phyloP scores from a whole-genome alignment of 2,113 vertebrate species.

The Gopherus flavomarginatus region DNA sequence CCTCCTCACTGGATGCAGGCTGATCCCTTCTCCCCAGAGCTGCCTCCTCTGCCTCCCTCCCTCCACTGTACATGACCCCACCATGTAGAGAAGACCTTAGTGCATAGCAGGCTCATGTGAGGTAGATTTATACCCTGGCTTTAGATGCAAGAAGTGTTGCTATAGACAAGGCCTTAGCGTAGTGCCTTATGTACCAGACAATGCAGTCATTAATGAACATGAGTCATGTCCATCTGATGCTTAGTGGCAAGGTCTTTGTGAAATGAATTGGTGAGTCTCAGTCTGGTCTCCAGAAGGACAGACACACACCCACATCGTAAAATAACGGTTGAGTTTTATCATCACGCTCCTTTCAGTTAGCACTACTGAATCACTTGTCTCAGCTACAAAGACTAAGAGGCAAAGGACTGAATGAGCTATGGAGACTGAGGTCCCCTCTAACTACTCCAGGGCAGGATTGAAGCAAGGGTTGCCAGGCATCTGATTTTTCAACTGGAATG shows the following conservation, averaged over 20 bases:
- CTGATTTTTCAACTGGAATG: no score
- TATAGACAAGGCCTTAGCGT: not conserved
- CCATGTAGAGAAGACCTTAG: not conserved
- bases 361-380: not conserved
- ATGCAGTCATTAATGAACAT: not conserved
- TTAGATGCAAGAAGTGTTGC: not conserved
- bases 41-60: no score
- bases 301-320: not conserved
- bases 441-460: not conserved
- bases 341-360: not conserved
- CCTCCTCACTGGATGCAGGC: no score
- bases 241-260: not conserved
- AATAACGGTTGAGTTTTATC: not conserved
- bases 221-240: not conserved
- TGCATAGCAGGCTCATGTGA: not conserved
- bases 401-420: rapidly evolving
- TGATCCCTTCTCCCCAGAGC: no score
- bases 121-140: not conserved
- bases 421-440: not conserved
- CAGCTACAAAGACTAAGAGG: not conserved
- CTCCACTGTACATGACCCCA: not conserved
- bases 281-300: not conserved
- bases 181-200: not conserved
- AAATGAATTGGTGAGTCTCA: rapidly evolving
- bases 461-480: no score